These are phyloP conservation scores for Alca torda DNA, from an alignment of 2,797 vertebrate species.

Conservation along the genomic window DNA sequence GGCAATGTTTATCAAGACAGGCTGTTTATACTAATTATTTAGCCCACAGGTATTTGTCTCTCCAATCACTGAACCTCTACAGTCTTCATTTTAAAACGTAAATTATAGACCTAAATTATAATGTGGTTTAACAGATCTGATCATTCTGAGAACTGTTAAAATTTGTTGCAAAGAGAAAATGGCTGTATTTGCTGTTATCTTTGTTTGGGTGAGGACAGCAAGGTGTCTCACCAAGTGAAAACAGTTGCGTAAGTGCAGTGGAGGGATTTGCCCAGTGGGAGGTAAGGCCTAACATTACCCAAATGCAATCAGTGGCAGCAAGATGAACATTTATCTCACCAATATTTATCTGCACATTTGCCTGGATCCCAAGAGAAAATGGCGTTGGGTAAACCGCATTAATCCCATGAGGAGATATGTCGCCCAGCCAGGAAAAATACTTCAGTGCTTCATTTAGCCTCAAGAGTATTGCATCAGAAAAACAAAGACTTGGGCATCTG, in stretches of 20 bases:
- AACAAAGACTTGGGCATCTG: not conserved
- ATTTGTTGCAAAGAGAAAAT: not conserved
- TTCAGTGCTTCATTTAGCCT: not conserved
- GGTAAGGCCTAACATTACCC: not conserved
- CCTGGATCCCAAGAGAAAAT: not conserved
- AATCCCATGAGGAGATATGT: not conserved
- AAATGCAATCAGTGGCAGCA: not conserved
- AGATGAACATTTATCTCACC: not conserved
- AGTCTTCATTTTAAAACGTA: not conserved
- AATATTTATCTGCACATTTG: not conserved
- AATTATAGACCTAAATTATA: not conserved
- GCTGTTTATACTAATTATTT: not conserved
- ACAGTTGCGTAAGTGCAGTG: not conserved
- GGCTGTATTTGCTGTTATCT: not conserved
- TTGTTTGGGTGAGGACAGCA: not conserved
- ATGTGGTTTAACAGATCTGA: not conserved
- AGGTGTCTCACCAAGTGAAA: not conserved
- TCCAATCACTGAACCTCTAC: not conserved
- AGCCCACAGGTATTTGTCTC: not conserved
- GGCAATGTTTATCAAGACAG: not conserved
- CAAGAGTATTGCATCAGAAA: not conserved
- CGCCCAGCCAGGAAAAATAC: not conserved
- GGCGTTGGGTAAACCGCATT: not conserved
- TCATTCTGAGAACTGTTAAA: not conserved
- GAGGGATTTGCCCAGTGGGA: not conserved